Base-by-base conservation (phyloP, 1,140 invertebrate genomes). In the Drosophila dunni region DNA sequence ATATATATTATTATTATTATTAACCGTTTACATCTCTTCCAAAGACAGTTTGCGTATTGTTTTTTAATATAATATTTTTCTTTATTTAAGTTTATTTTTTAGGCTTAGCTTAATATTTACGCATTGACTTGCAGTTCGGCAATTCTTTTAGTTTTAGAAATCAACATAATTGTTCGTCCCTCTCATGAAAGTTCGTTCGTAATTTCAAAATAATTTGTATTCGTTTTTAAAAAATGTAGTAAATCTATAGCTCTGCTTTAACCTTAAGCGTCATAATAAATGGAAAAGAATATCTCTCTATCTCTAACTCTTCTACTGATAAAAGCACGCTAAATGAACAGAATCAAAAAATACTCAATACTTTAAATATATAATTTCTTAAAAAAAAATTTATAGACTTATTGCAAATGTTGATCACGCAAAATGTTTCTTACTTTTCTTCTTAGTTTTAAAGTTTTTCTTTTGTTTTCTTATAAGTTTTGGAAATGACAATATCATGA, bases 111-210 rank as follows among this genome's bases (percentile, higher is more conserved):
- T 86, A 86, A 74, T 51, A 72, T 75, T 65, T 81, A 85, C 63
- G 82, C 64, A 51, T 78, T 83, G 83, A 88, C 54, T 82, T 89
- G 65, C 76, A 79, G 71, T 76, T 64, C 44, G n/a, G 58, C 60
- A 20, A 46, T 63, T 67, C 17, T 72, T 66, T 71, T 62, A 65
- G 53, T 85, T 69, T 29, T 76, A 68, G 71, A 75, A 82, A 85
- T 86, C 58, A 71, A 65, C 54, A 65, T 63, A 72, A 58, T 68
- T 62, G 56, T 86, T 68, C 58, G 51, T 86, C 65, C 24, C 60
- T 66, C 54, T 42, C 73, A 20, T 64, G 51, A 81, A 85, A 78
- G 63, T 56, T 42, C 36, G 44, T 61, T 51, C 44, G 45, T 40
- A 45, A 57, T 38, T 68, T 64, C 46, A 42, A 84, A 83, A 76